Base-by-base conservation (phyloP, 2,888 invertebrate species). In the Hyposoter didymator region DNA sequence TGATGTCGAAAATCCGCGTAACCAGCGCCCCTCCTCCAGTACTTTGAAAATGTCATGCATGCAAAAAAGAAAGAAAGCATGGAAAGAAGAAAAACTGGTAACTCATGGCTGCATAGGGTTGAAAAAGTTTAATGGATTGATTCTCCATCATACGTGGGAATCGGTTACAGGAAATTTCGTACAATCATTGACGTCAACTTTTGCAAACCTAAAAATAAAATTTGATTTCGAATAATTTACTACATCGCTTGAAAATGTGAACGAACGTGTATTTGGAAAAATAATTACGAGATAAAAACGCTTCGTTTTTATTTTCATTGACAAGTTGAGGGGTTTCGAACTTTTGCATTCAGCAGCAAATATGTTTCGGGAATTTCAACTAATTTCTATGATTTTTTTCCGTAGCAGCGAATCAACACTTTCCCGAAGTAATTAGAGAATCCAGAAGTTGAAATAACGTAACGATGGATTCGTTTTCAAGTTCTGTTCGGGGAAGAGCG, bases 1-100 rank as follows among this genome's bases (percentile, higher is more conserved):
- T 76, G 81, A 86, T 80, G 87, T 74, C 82, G 70, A 84, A 87
- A 80, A 87, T 86, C 83, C 83, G 47, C 67, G 67, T 74, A 55
- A 19, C 52, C 52, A 49, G 14, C 5, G 17, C 14, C n/a, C 6
- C 14, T 49, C 47, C n/a, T 17, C 1, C 39, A 0, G 39, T 39
- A 67, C 74, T 80, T 80, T 45, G 39, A 59, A 49, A 74, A 55
- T 80, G 62, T 72, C 73, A 78, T 62, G 73, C 55, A 47, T 62
- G 73, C 55, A 47, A 47, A 59, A 67, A 67, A 75, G 14, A 74
- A 84, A 90, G 86, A 87, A 88, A 88, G 88, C 47, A 43, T 35
- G 19, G 59, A 73, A 12, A 5, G 19, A 59, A 55, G 8, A 39
- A 73, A 55, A 39, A 55, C 35, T 17, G 19, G 47, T 28, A 19